These are phyloP conservation scores for Anguilla pacifica DNA, from an alignment of 2,797 vertebrate species.

Conservation along the genomic window DNA sequence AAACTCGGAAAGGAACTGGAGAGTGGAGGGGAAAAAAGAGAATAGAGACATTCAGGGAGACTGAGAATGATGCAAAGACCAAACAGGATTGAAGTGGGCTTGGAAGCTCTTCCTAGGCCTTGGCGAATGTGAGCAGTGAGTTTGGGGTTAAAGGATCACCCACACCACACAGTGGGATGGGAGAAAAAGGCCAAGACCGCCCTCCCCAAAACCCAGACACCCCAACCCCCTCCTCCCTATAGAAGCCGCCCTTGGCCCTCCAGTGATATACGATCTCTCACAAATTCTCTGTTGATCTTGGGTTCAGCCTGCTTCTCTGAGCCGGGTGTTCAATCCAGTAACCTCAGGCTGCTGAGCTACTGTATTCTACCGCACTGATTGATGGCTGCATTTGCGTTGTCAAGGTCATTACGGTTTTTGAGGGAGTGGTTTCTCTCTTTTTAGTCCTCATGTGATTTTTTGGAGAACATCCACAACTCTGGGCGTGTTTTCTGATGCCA, in stretches of 20 bases:
- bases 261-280: constrained; percentile 23
- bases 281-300: constrained; percentile 29
- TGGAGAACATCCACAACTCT: neutral
- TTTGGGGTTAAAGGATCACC: constrained; percentile 25
- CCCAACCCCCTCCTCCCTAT: neutral
- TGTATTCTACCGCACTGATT: neutral
- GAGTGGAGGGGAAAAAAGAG: neutral
- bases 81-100: constrained; percentile 16
- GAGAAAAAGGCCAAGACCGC: neutral
- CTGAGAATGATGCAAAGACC: neutral
- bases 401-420: constrained; percentile 20
- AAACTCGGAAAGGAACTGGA: neutral
- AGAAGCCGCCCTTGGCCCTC: constrained; percentile 9
- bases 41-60: constrained; percentile 20
- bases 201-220: neutral
- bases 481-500: constrained; percentile 16
- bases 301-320: neutral
- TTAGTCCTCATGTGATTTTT: constrained; percentile 10
- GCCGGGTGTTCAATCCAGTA: neutral
- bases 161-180: constrained; percentile 7
- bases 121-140: neutral
- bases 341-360: constrained; percentile 17
- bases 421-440: constrained; percentile 4
- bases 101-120: constrained; percentile 1
- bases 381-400: neutral